Evolutionary conservation across 2,888 invertebrate genomes (phyloP), one percentile per base, ranked within the genome.

Genomic region (Melipona bicolor): DNA sequence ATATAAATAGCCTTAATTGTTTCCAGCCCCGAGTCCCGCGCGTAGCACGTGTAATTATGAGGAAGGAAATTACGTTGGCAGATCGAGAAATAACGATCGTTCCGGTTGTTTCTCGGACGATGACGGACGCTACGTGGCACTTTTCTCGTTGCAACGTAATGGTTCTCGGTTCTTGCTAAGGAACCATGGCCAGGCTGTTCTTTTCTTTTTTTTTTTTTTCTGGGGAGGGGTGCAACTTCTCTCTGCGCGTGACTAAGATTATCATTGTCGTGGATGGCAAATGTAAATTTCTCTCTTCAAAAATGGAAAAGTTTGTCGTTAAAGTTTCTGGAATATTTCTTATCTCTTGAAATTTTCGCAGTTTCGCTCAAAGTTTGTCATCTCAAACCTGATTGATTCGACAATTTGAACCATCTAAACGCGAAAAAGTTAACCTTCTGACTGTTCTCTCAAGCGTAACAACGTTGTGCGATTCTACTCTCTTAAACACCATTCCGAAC

Each of bases 1-100:
- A 83, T 70, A 69, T 71, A 74, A 74, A 83, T 74, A 43, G 52
- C 64, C 15, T 65, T 68, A 81, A 74, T 74, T 52, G 64, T 52
- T 65, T 36, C 64, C 52, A n/a, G n/a, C 1, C 43, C 9, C 0
- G 9, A 2, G 56, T 19, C n/a, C 19, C 36, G 32, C 32, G 11
- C 72, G 73, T 36, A 32, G 32, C 32, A 11, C 9, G 62, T 24
- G 65, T 65, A 74, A 74, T 68, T 74, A 68, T 32, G 59, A 43
- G 0, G 43, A 67, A 36, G 49, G 67, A 49, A 68, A 73, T 71
- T 61, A 52, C 61, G 4, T 54, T 27, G 36, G 54, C 6, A 61
- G 5, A 79, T 75, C 17, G 17, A 36, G 36, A 36, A 52, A 81
- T 54, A 50, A 67, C 54, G 68, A 79, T 79, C 43, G 19, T n/a